phyloP scores from a whole-genome alignment of 2,888 invertebrate species.

The Ectemnius cavifrons region DNA sequence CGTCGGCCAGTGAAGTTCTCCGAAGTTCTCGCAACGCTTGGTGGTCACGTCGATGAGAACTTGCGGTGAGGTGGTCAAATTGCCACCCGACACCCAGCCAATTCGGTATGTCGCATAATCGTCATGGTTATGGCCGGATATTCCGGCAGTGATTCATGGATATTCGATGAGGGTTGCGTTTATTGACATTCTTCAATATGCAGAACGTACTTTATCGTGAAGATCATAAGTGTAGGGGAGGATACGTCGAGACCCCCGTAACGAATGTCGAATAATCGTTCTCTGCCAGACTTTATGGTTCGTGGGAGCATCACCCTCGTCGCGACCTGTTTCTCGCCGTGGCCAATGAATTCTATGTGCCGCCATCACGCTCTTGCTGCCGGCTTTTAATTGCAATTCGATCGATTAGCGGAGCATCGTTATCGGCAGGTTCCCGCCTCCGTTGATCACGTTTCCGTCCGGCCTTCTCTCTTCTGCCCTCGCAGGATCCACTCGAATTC shows the following conservation, averaged over 20 bases:
- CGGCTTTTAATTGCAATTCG: not conserved
- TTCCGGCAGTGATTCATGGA: too few species aligned
- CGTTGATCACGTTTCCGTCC: not conserved
- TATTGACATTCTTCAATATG: too few species aligned
- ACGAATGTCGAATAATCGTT: conserved; percentile 20
- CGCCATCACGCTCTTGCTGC: not conserved
- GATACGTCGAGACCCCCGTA: conserved; percentile 40
- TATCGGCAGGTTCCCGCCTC: conserved; percentile 1
- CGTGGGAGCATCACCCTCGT: too few species aligned
- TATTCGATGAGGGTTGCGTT: too few species aligned
- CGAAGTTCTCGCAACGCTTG: conserved; percentile 25
- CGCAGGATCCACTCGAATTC: not conserved
- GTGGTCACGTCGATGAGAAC: conserved; percentile 28
- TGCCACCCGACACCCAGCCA: not conserved
- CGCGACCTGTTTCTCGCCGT: not conserved
- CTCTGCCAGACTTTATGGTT: too few species aligned
- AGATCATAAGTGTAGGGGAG: conserved; percentile 20
- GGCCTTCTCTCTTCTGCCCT: not conserved
- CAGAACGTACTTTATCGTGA: too few species aligned
- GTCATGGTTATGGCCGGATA: too few species aligned
- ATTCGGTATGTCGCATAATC: too few species aligned
- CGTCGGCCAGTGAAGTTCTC: conserved; percentile 33
- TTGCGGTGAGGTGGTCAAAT: conserved; percentile 6
- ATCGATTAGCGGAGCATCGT: not conserved
- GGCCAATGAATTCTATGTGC: not conserved